phyloP scores from a whole-genome alignment of 2,888 invertebrate species.

The Pharmacophagus antenor region DNA sequence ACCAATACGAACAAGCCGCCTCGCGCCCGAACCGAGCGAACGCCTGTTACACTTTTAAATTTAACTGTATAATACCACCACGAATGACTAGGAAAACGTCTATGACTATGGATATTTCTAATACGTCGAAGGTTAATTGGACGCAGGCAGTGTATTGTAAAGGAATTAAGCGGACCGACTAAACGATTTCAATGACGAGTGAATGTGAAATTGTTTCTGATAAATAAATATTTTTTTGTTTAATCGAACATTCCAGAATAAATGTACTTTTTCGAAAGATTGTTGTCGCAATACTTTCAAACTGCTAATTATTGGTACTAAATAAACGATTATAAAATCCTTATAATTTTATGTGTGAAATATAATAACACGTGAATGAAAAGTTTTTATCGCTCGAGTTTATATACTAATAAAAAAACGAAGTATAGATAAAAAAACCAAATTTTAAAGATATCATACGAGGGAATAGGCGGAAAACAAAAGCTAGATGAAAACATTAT shows the following conservation, averaged over 20 bases:
- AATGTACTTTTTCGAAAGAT: constrained; percentile 18
- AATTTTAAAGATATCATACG: no score
- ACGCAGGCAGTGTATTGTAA: constrained; percentile 70
- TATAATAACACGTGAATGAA: no score
- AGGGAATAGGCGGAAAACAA: no score
- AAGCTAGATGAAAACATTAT: no score
- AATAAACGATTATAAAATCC: background rate
- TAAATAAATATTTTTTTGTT: constrained; percentile 27
- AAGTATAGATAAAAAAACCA: no score
- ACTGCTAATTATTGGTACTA: background rate
- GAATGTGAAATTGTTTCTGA: constrained; percentile 40
- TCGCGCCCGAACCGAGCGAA: constrained; percentile 33
- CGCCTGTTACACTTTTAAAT: constrained; percentile 33
- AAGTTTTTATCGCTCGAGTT: no score
- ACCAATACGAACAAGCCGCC: constrained; percentile 34
- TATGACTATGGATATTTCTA: constrained; percentile 70
- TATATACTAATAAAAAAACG: no score
- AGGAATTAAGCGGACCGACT: constrained; percentile 60
- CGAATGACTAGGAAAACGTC: constrained; percentile 59
- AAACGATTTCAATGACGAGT: constrained; percentile 46
- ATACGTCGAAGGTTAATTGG: constrained; percentile 77
- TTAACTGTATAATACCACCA: constrained; percentile 44
- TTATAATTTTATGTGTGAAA: background rate
- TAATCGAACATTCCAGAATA: constrained; percentile 16
- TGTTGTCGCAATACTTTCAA: constrained; percentile 3